These are phyloP conservation scores for Anolis carolinensis DNA, from an alignment of 2,113 vertebrate species.

Conservation along the genomic window DNA sequence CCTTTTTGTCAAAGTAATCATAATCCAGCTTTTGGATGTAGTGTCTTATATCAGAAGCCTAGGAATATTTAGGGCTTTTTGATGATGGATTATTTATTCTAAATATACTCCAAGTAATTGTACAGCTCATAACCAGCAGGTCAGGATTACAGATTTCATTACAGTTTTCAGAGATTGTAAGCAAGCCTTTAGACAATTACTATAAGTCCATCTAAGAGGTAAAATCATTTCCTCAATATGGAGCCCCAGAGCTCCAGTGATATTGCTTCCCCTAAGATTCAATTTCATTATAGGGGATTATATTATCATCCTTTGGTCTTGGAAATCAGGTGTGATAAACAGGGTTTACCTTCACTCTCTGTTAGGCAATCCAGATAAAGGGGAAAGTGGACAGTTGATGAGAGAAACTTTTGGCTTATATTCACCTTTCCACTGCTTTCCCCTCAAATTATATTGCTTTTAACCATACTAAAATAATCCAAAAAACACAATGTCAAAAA, in stretches of 20 bases:
- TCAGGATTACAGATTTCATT: slow-evolving; percentile 83
- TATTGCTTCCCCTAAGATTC: slow-evolving; percentile 51
- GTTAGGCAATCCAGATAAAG: slow-evolving; percentile 21
- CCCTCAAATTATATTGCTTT: not conserved
- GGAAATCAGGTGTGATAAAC: slow-evolving; percentile 28
- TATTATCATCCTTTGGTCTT: slow-evolving; percentile 38
- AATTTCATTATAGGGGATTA: slow-evolving; percentile 56
- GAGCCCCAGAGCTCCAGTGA: slow-evolving; percentile 41
- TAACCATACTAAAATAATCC: not conserved
- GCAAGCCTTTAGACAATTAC: slow-evolving; percentile 81
- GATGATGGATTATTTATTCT: slow-evolving; percentile 77
- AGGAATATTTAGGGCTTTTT: slow-evolving; percentile 70
- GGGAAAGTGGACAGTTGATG: not conserved
- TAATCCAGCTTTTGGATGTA: slow-evolving; percentile 61
- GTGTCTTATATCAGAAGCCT: slow-evolving; percentile 57
- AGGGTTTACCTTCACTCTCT: not conserved
- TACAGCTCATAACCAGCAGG: slow-evolving; percentile 79
- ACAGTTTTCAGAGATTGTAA: slow-evolving; percentile 75
- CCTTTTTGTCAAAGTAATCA: slow-evolving; percentile 50
- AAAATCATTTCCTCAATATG: slow-evolving; percentile 79
- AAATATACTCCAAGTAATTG: slow-evolving; percentile 77
- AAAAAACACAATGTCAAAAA: not conserved
- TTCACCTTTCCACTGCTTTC: not conserved
- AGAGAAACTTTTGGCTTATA: not conserved
- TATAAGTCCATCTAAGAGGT: slow-evolving; percentile 75